Percentiles rank a stretch among this genome's conserved stretches.
phyloP scores from a whole-genome alignment of 2,797 vertebrate genomes.

The Hyperoplus immaculatus region DNA sequence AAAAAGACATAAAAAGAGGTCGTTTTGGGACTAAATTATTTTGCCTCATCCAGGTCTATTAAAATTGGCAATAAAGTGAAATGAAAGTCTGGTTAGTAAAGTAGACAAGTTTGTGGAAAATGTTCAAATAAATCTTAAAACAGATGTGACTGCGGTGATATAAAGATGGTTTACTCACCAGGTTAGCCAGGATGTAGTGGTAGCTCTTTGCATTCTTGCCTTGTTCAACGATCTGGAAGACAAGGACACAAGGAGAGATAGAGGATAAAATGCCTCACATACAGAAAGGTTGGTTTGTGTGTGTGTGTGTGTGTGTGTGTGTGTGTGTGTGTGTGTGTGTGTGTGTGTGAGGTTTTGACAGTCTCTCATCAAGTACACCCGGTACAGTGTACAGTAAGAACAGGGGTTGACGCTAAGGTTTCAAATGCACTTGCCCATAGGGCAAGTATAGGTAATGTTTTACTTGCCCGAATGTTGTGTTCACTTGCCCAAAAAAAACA shows the following conservation, averaged over 20 bases:
- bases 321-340: constrained; percentile 10
- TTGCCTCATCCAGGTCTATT: constrained; percentile 37
- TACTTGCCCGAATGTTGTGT: no score
- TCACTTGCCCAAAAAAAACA: no score
- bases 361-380: constrained; percentile 36
- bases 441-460: no score
- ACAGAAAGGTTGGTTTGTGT: constrained; percentile 22
- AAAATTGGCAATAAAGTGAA: constrained; percentile 49
- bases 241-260: constrained; percentile 49
- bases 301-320: constrained; percentile 8
- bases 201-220: constrained; percentile 98
- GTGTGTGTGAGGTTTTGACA: constrained; percentile 30
- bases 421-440: no score
- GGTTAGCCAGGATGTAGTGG: constrained; percentile 98
- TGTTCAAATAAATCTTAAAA: background rate
- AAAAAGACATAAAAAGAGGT: constrained; percentile 48
- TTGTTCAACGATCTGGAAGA: constrained; percentile 93
- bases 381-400: constrained; percentile 21
- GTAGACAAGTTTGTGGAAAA: background rate
- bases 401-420: no score
- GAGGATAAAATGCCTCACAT: constrained; percentile 40
- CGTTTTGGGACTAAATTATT: constrained; percentile 45
- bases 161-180: constrained; percentile 88
- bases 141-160: background rate
- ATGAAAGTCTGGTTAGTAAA: constrained; percentile 4